Evolutionary conservation across 2,113 vertebrate species (phyloP).

Genomic region (human): GRCh38 chr2:175585501-175586000

Average conservation of each 20-base stretch:
- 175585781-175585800: not conserved
- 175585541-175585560: not conserved
- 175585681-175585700: not conserved
- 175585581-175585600: not conserved
- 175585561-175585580: not conserved
- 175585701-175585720: not conserved
- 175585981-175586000: not conserved
- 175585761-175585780: not conserved
- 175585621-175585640: not conserved
- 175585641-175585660: not conserved
- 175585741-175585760: not conserved
- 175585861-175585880: not conserved
- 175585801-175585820: not conserved
- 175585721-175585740: not conserved
- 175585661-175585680: not conserved
- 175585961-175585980: conserved; percentile 1
- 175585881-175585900: not conserved
- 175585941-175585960: not conserved
- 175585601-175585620: not conserved
- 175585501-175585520: not conserved
- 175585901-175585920: not conserved
- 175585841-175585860: not conserved
- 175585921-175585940: not conserved
- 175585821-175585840: not conserved
- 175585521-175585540: conserved; percentile 25